Conservation (phyloP, 1,140 invertebrate genomes). For the Chrysoperla carnea region DNA sequence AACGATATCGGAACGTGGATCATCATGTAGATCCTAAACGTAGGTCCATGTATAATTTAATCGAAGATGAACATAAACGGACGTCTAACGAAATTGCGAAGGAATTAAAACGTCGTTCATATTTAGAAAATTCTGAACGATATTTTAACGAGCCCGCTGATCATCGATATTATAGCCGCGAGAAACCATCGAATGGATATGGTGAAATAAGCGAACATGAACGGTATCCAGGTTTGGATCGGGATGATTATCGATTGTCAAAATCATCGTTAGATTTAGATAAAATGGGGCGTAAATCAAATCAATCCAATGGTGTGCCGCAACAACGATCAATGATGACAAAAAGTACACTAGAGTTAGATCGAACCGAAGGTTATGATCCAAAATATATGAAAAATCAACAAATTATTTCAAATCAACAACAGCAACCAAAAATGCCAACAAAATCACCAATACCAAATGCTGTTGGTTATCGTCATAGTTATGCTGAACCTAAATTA, state of each 20-base stretch:
- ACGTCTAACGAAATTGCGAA: slow-evolving; percentile 24
- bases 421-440: too few species aligned
- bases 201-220: slow-evolving; percentile 13
- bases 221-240: slow-evolving; percentile 7
- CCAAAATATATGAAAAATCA: slow-evolving; percentile 16
- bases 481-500: slow-evolving; percentile 26
- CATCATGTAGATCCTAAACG: slow-evolving; percentile 17
- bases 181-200: slow-evolving; percentile 8
- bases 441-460: slow-evolving; percentile 3
- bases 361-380: neutral
- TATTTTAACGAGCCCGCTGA: slow-evolving; percentile 6
- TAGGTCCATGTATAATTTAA: slow-evolving; percentile 21
- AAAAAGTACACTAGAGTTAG: neutral
- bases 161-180: slow-evolving; percentile 2
- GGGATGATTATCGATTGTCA: slow-evolving; percentile 5
- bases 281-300: slow-evolving; percentile 10
- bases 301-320: neutral
- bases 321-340: slow-evolving; percentile 5
- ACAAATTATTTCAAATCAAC: slow-evolving; percentile 4
- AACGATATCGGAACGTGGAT: slow-evolving; percentile 20
- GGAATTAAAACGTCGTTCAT: slow-evolving; percentile 24
- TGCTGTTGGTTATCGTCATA: slow-evolving; percentile 27
- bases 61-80: slow-evolving; percentile 22
- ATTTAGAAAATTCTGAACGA: slow-evolving; percentile 13
- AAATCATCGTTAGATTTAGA: slow-evolving; percentile 14